These are phyloP conservation scores for Aphrocallistes beatrix DNA, from an alignment of 37 sponge, comb jelly and placozoan species.

Conservation along the genomic window DNA sequence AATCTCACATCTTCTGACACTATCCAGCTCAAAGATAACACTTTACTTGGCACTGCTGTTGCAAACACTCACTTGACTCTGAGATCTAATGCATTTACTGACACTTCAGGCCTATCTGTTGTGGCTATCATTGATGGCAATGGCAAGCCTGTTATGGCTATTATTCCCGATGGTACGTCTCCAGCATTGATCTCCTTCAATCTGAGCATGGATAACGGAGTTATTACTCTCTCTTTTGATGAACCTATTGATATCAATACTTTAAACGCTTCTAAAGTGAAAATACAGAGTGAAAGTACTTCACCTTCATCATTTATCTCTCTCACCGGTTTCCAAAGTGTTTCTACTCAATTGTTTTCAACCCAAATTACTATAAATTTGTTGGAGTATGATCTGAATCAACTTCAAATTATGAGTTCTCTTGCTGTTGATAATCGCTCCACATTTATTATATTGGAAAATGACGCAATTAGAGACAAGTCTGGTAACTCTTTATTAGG, in stretches of 20 bases:
- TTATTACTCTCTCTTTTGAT: slow-evolving; percentile 49
- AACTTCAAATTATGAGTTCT: neutral
- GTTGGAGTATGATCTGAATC: neutral
- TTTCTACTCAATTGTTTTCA: neutral
- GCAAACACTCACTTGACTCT: slow-evolving; percentile 39
- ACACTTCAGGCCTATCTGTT: slow-evolving; percentile 32
- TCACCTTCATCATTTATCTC: neutral
- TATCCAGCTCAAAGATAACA: slow-evolving; percentile 30
- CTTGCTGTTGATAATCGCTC: neutral
- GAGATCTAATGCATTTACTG: slow-evolving; percentile 23
- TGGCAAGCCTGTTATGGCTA: slow-evolving; percentile 24
- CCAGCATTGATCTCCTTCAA: slow-evolving; percentile 39
- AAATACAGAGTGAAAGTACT: neutral
- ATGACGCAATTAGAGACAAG: neutral
- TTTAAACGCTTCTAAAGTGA: neutral
- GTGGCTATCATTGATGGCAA: neutral
- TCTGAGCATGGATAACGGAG: slow-evolving; percentile 55
- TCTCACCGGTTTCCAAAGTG: neutral
- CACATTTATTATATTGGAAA: neutral
- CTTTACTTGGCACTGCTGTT: slow-evolving; percentile 30
- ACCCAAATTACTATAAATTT: neutral
- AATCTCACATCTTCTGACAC: slow-evolving; percentile 24
- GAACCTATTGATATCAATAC: neutral
- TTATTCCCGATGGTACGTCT: slow-evolving; percentile 43
- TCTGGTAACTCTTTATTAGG: neutral